Evolutionary conservation across 2,113 vertebrate species (phyloP).

Genomic region (Plecturocebus donacophilus): DNA sequence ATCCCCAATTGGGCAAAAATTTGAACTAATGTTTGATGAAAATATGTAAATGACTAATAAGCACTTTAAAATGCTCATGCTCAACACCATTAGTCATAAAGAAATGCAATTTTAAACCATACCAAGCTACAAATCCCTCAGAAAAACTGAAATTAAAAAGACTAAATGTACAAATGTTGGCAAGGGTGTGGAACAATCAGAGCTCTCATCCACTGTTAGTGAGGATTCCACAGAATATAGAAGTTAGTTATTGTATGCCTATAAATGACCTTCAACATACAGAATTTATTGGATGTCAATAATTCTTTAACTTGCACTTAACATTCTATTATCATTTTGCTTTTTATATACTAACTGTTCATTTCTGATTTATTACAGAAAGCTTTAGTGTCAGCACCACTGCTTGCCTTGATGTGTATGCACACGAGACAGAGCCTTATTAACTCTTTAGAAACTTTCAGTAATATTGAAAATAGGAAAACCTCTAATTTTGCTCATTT

Average conservation of each 20-base stretch:
- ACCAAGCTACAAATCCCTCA: not conserved
- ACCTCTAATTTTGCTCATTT: not conserved
- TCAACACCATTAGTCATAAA: not conserved
- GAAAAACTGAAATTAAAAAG: not conserved
- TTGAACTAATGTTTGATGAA: not conserved
- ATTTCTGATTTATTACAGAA: not conserved
- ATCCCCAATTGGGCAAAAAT: conserved; percentile 18
- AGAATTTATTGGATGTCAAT: not conserved
- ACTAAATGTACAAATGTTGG: not conserved
- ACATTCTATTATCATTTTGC: not conserved
- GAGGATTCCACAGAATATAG: not conserved
- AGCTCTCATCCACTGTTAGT: not conserved
- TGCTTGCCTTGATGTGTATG: not conserved
- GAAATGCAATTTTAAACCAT: not conserved
- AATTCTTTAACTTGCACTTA: not conserved
- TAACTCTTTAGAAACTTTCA: not conserved
- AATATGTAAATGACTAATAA: not conserved
- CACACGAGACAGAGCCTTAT: not conserved
- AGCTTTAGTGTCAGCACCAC: not conserved
- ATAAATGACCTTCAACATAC: not conserved
- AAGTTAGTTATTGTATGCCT: not conserved
- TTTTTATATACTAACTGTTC: not conserved
- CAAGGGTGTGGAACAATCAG: not conserved
- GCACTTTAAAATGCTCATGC: not conserved
- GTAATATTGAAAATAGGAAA: not conserved